Evolutionary conservation across 2,888 invertebrate genomes (phyloP).

Genomic region (Micoletzkya japonica): DNA sequence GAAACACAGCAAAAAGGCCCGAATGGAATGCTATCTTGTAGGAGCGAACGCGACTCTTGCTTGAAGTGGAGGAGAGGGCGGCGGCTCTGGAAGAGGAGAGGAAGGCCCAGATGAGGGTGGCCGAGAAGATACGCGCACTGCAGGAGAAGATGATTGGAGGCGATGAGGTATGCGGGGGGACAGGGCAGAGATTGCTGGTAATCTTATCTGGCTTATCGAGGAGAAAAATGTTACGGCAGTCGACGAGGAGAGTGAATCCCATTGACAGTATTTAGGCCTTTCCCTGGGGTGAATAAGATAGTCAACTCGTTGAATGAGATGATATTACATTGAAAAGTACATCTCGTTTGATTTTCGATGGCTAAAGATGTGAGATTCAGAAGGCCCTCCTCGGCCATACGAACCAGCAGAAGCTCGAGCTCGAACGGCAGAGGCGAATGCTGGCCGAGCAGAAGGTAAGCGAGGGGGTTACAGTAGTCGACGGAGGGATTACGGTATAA

Average conservation of each 20-base stretch:
- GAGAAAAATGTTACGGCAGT: too few species aligned
- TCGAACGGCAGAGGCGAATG: constrained; percentile 83
- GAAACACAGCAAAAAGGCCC: too few species aligned
- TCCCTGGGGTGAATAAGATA: too few species aligned
- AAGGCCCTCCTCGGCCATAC: constrained; percentile 93
- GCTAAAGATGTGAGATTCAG: neutral
- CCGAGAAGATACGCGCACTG: constrained; percentile 70
- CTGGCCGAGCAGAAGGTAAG: constrained; percentile 82
- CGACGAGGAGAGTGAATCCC: too few species aligned
- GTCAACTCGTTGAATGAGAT: too few species aligned
- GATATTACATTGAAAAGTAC: constrained; percentile 64
- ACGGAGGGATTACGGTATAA: neutral
- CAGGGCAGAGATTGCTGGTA: constrained; percentile 70
- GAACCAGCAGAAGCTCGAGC: constrained; percentile 85
- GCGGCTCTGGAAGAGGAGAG: constrained; percentile 68
- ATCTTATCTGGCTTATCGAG: constrained; percentile 71
- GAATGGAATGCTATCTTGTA: too few species aligned
- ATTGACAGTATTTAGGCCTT: too few species aligned
- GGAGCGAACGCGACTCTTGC: constrained; percentile 70
- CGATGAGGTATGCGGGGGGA: constrained; percentile 63
- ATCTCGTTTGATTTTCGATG: neutral
- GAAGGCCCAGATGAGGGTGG: constrained; percentile 50
- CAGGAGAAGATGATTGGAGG: constrained; percentile 93
- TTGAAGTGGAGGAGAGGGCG: constrained; percentile 74
- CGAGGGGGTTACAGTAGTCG: neutral